These are phyloP conservation scores for Lobophora halterata DNA, from an alignment of 2,888 invertebrate species.

Conservation along the genomic window DNA sequence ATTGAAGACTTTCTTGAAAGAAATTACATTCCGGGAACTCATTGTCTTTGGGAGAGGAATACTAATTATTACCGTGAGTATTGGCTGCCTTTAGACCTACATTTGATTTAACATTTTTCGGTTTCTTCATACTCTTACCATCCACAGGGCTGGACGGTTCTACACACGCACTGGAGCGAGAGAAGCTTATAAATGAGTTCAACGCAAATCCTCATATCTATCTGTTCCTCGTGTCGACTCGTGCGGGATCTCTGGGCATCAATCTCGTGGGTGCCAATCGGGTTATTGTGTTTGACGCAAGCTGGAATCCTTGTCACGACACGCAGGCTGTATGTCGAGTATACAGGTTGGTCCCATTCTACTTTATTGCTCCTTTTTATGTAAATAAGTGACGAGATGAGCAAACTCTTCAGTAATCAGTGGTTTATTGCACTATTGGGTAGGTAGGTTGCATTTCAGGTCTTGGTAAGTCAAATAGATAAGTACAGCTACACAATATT, in stretches of 20 bases:
- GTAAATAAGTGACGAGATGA: no score
- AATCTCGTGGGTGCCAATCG: constrained; percentile 98
- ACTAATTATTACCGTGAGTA: constrained; percentile 94
- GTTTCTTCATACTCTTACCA: constrained; percentile 1
- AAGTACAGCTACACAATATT: no score
- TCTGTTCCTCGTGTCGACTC: constrained; percentile 96
- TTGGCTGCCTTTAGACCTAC: no score
- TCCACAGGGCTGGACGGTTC: constrained; percentile 94
- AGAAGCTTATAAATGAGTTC: constrained; percentile 97
- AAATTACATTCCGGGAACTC: constrained; percentile 84
- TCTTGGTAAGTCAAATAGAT: no score
- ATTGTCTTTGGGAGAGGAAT: constrained; percentile 91
- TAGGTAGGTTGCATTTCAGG: no score
- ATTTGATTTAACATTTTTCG: neutral
- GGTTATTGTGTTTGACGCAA: constrained; percentile 98
- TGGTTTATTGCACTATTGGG: no score
- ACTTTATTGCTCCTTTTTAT: no score
- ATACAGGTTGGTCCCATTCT: constrained; percentile 85
- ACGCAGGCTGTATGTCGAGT: constrained; percentile 98
- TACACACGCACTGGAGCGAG: constrained; percentile 95
- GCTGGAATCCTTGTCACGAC: constrained; percentile 99
- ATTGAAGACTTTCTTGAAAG: constrained; percentile 95
- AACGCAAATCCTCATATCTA: constrained; percentile 93
- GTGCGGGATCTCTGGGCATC: constrained; percentile 97
- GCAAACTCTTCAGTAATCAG: no score